These are phyloP conservation scores for Phallusia fumigata DNA, from an alignment of 23 tunicate species.

Conservation along the genomic window DNA sequence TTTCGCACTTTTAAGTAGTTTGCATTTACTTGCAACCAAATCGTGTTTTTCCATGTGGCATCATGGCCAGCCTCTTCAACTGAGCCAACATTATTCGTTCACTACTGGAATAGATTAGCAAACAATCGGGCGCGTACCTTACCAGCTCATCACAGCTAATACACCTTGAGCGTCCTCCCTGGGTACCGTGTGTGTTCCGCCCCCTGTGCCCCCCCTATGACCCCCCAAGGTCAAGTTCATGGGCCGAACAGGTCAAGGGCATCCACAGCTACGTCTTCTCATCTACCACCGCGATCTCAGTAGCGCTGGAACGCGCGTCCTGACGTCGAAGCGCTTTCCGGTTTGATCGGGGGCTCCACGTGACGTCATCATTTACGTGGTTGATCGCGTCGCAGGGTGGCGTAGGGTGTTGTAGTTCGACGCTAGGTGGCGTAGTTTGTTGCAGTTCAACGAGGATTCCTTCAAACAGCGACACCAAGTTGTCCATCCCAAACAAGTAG, in stretches of 20 bases:
- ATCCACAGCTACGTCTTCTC: neutral
- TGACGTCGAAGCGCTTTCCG: neutral
- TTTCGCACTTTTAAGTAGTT: too few relatives aligned
- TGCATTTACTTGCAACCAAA: too few relatives aligned
- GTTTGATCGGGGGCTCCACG: neutral
- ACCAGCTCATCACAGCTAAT: neutral
- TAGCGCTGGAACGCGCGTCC: neutral
- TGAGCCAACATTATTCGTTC: too few relatives aligned
- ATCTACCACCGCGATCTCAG: neutral
- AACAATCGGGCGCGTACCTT: neutral
- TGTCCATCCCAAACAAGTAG: slow-evolving; percentile 86
- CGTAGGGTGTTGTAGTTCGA: neutral
- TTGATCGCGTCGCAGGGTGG: neutral
- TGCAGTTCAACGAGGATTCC: slow-evolving; percentile 25
- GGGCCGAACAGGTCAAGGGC: neutral
- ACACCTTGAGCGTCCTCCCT: neutral
- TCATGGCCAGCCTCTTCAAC: too few relatives aligned
- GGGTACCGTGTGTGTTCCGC: neutral
- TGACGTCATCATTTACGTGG: neutral
- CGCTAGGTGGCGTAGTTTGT: neutral
- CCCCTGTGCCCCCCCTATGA: too few relatives aligned
- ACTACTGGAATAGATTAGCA: too few relatives aligned
- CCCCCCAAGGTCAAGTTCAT: too few relatives aligned
- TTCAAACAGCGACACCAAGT: slow-evolving; percentile 63
- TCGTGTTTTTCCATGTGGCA: too few relatives aligned